phyloP scores from a whole-genome alignment of 1,140 invertebrate species.

The Mya arenaria region DNA sequence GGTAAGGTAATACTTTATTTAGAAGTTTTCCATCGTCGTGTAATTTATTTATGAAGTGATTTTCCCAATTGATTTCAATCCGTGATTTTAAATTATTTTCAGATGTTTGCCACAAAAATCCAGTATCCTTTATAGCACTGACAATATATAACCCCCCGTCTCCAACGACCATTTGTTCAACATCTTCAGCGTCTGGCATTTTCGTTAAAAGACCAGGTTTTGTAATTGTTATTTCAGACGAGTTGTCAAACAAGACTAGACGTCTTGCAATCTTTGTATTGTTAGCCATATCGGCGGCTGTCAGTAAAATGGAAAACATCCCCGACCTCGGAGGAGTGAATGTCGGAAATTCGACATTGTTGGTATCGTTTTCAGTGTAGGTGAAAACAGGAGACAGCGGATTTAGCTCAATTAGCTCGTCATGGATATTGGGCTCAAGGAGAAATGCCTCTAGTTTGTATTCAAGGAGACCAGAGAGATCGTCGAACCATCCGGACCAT shows the following conservation, averaged over 20 bases:
- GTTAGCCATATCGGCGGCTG: conserved; percentile 26
- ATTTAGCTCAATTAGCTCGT: neutral
- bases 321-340: conserved; percentile 1
- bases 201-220: neutral
- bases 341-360: neutral
- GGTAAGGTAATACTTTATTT: conserved; percentile 26
- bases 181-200: neutral
- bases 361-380: neutral
- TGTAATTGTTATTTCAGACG: conserved; percentile 85
- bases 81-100: conserved; percentile 6
- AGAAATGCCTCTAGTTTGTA: neutral
- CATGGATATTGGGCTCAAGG: neutral
- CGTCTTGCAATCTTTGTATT: conserved; percentile 27
- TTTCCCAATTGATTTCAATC: conserved; percentile 7
- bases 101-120: neutral
- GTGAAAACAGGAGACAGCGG: neutral
- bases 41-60: conserved; percentile 31
- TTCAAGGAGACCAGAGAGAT: neutral
- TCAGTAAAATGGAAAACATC: conserved; percentile 32
- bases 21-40: conserved; percentile 27
- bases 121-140: conserved; percentile 23
- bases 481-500: conserved; percentile 14
- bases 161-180: neutral
- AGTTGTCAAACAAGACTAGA: neutral
- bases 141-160: conserved; percentile 23